A percentile compares a stretch with the other conserved stretches of the same genome.
Conservation (phyloP, 2,797 vertebrate species). For the Oceanodroma leucorhoa region DNA sequence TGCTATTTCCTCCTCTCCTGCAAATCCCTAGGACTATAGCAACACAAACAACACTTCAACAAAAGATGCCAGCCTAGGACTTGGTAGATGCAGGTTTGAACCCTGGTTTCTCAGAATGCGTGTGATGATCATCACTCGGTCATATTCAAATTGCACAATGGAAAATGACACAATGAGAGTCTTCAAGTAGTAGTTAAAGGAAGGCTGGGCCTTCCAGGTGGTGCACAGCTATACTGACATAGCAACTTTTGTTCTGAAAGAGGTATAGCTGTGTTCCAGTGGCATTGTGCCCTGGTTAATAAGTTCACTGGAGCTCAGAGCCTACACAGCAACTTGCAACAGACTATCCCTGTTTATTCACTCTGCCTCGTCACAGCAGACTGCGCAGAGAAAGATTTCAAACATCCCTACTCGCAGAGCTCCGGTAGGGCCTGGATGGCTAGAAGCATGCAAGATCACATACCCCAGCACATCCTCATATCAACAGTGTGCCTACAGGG, state of each 20-base stretch:
- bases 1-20: neutral
- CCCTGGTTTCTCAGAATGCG: neutral
- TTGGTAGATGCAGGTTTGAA: neutral
- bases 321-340: neutral
- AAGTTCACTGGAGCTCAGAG: neutral
- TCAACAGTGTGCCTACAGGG: neutral
- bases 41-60: neutral
- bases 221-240: neutral
- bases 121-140: neutral
- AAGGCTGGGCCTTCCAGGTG: neutral
- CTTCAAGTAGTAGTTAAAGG: neutral
- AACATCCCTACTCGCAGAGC: neutral
- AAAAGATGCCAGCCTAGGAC: neutral
- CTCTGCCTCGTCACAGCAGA: neutral
- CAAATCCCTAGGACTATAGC: neutral
- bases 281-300: neutral
- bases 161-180: neutral
- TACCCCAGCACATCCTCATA: neutral
- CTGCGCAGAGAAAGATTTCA: neutral
- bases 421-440: neutral
- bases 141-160: neutral
- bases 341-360: neutral
- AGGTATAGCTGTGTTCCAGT: neutral
- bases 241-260: neutral
- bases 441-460: neutral